phyloP scores from a whole-genome alignment of 2,113 vertebrate species.

The mouse (Mus musculus) region GRCm39 chr5:74786501-74787000 shows the following conservation, averaged over 20 bases:
- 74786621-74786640: not conserved
- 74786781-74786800: not conserved
- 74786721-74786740: not conserved
- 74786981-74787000: not conserved
- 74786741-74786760: not conserved
- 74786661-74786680: not conserved
- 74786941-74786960: not conserved
- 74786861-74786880: not conserved
- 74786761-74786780: not conserved
- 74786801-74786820: constrained; percentile 18
- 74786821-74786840: not conserved
- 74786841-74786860: not conserved
- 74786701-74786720: no score
- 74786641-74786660: not conserved
- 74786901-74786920: not conserved
- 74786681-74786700: not conserved
- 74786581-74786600: not conserved
- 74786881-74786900: not conserved
- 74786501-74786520: no score
- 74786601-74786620: not conserved
- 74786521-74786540: not conserved
- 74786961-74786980: not conserved
- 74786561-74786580: not conserved
- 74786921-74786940: not conserved
- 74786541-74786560: not conserved